Conservation (phyloP, 23 tunicate species). For the Aplidium turbinatum region DNA sequence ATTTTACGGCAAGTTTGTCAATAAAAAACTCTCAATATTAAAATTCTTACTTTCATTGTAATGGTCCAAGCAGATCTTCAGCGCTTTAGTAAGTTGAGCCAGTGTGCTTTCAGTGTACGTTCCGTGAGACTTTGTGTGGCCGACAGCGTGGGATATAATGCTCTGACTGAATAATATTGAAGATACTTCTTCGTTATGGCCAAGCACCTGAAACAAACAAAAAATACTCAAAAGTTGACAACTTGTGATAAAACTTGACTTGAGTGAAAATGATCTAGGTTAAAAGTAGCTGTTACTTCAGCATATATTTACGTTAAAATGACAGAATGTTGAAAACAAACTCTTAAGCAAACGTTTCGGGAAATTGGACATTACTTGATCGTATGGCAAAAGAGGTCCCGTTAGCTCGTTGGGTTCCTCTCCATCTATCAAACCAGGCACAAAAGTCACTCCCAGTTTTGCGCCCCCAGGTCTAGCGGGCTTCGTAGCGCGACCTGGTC, state of each 20-base stretch:
- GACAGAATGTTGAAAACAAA: no score
- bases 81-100: slow-evolving; percentile 40
- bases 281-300: neutral
- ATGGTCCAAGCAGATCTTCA: slow-evolving; percentile 30
- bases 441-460: slow-evolving; percentile 79
- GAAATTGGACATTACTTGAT: no score
- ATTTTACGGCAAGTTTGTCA: no score
- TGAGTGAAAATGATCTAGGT: neutral
- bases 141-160: slow-evolving; percentile 7
- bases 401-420: slow-evolving; percentile 42
- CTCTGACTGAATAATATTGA: slow-evolving; percentile 65
- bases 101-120: slow-evolving; percentile 53
- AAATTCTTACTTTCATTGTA: slow-evolving; percentile 47
- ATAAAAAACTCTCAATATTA: no score
- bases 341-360: no score
- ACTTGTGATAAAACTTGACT: neutral
- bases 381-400: slow-evolving; percentile 63
- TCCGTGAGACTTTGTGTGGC: slow-evolving; percentile 23
- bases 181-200: slow-evolving; percentile 38
- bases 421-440: slow-evolving; percentile 80
- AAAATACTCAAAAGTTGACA: neutral
- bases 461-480: slow-evolving; percentile 80
- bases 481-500: slow-evolving; percentile 45
- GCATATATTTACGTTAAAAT: neutral
- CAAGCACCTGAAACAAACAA: slow-evolving; percentile 49